Evolutionary conservation across 2,888 invertebrate genomes (phyloP).

Genomic region (Eurytoma adleriae): DNA sequence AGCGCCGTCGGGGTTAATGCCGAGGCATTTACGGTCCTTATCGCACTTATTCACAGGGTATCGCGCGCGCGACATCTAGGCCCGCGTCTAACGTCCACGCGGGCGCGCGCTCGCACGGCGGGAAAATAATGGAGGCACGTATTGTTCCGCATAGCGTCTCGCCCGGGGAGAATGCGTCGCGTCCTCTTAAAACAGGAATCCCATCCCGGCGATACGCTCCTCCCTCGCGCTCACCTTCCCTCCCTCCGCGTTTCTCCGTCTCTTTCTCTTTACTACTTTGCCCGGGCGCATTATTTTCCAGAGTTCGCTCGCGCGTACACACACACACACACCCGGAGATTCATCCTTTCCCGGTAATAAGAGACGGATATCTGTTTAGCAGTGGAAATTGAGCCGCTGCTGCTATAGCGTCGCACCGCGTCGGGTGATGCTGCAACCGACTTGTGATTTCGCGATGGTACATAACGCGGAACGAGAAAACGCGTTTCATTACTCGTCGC

Average conservation of each 20-base stretch:
- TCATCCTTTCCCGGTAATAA: constrained; percentile 25
- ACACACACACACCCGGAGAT: background rate
- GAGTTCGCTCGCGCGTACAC: background rate
- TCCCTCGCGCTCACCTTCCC: background rate
- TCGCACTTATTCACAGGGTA: constrained; percentile 50
- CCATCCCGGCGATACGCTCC: constrained; percentile 8
- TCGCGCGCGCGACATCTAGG: constrained; percentile 22
- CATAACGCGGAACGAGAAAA: background rate
- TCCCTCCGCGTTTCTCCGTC: background rate
- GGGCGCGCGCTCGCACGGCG: background rate
- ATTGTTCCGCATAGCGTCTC: constrained; percentile 32
- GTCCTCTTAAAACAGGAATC: constrained; percentile 46
- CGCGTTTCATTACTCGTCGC: constrained; percentile 10
- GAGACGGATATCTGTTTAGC: constrained; percentile 49
- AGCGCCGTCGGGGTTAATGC: constrained; percentile 14
- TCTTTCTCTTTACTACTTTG: background rate
- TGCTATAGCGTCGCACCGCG: too few species aligned
- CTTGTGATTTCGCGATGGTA: background rate
- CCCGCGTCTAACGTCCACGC: constrained; percentile 1
- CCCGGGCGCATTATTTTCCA: constrained; percentile 30
- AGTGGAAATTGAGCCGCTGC: constrained; percentile 40
- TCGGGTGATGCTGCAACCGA: too few species aligned
- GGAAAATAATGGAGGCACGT: constrained; percentile 44
- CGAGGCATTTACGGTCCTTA: constrained; percentile 44
- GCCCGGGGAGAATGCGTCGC: constrained; percentile 27